Percentiles rank a stretch among this genome's conserved stretches.
Evolutionary conservation across 2,113 vertebrate genomes (phyloP).

Genomic region (Trachemys scripta): DNA sequence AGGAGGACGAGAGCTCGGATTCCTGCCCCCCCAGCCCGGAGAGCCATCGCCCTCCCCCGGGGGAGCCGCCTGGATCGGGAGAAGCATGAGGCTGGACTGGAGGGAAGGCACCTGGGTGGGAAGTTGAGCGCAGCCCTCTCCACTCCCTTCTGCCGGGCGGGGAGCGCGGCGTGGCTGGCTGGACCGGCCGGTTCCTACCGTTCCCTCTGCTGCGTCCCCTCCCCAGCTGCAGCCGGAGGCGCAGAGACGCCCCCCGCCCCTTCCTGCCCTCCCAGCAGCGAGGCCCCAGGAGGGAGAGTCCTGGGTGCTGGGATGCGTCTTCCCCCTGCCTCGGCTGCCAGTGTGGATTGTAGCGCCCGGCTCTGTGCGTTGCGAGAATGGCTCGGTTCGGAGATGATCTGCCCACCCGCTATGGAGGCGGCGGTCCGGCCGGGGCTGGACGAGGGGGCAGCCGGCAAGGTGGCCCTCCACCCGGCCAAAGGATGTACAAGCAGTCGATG

Average conservation of each 20-base stretch:
- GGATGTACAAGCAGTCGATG: slow-evolving; percentile 96
- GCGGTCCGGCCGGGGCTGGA: slow-evolving; percentile 81
- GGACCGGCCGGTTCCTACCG: neutral
- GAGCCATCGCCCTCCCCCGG: neutral
- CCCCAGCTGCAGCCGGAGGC: neutral
- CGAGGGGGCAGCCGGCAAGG: slow-evolving; percentile 86
- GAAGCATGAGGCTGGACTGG: slow-evolving; percentile 44
- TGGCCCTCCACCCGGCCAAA: slow-evolving; percentile 86
- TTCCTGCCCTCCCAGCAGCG: neutral
- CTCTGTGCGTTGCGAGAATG: slow-evolving; percentile 84
- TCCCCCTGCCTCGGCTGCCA: slow-evolving; percentile 79
- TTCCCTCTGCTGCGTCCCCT: neutral
- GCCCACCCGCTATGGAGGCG: slow-evolving; percentile 89
- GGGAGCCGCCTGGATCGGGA: neutral
- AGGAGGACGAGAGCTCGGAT: neutral
- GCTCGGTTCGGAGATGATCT: slow-evolving; percentile 96
- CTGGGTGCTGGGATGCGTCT: slow-evolving; percentile 89
- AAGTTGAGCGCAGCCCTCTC: slow-evolving; percentile 49
- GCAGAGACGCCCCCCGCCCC: neutral
- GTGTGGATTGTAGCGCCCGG: slow-evolving; percentile 83
- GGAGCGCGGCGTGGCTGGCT: slow-evolving; percentile 10
- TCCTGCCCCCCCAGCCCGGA: neutral
- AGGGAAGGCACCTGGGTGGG: slow-evolving; percentile 39
- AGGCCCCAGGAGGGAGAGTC: slow-evolving; percentile 59
- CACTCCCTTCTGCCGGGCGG: neutral